These are phyloP conservation scores for Meandrina meandrites DNA, from an alignment of 92 coral and sea anemone species.

Conservation along the genomic window DNA sequence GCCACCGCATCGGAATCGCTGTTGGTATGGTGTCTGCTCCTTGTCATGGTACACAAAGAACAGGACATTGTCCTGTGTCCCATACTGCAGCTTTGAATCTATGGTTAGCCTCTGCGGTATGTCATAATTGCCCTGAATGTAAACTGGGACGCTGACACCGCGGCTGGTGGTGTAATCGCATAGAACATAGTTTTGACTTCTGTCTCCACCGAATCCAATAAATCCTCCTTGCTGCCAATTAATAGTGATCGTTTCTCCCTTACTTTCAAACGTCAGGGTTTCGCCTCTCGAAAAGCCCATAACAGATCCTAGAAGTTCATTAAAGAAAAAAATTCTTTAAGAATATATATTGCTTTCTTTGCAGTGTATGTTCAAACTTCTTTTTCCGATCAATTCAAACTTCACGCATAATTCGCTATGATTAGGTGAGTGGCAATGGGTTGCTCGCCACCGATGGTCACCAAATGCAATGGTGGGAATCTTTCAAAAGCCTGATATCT, in stretches of 20 bases:
- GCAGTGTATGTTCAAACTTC: too few relatives aligned
- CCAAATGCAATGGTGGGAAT: too few relatives aligned
- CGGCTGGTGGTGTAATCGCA: slow-evolving; percentile 31
- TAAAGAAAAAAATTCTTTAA: not conserved
- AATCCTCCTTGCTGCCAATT: slow-evolving; percentile 28
- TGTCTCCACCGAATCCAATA: slow-evolving; percentile 42
- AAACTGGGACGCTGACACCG: slow-evolving; percentile 47
- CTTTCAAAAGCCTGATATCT: too few relatives aligned
- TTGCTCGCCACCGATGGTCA: too few relatives aligned
- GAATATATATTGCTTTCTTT: too few relatives aligned
- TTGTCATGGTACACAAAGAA: slow-evolving; percentile 49
- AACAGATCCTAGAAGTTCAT: not conserved
- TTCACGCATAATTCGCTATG: too few relatives aligned
- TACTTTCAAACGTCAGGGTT: slow-evolving; percentile 15
- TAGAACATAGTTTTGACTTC: slow-evolving; percentile 47
- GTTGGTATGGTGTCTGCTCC: slow-evolving; percentile 40
- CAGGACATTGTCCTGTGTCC: slow-evolving; percentile 37
- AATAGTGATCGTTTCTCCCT: slow-evolving; percentile 38
- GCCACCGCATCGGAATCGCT: slow-evolving; percentile 25
- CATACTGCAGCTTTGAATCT: slow-evolving; percentile 48
- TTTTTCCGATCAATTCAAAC: too few relatives aligned
- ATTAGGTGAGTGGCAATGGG: too few relatives aligned
- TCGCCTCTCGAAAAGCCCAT: slow-evolving; percentile 10
- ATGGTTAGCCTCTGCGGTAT: slow-evolving; percentile 34
- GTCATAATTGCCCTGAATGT: slow-evolving; percentile 8